Base-by-base conservation (phyloP, 92 coral and sea anemone genomes). In the Phenganax stokvisi region DNA sequence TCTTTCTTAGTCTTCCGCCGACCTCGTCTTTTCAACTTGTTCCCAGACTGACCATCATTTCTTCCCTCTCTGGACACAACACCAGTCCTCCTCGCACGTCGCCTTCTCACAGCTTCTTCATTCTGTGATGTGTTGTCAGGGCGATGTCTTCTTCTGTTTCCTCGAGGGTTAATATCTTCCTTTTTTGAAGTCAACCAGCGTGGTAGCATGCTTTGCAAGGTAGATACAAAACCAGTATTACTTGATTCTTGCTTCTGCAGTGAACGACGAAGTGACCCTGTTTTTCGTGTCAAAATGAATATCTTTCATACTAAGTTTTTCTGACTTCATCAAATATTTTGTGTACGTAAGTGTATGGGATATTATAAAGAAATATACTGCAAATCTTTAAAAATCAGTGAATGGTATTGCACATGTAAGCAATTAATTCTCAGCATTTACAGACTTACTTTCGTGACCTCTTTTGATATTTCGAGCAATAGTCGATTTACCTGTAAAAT, bases 171-270 rank as follows among this genome's bases (percentile, higher is more conserved):
- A 73, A 59, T 51, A 8, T 51, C 77, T 25, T 73, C 20, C 16
- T 3, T 20, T 0, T 47, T 73, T 52, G 58, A 57, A 6, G 58
- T 54, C 8, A 73, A 54, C 77, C 77, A 73, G 9, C 37, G 11
- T 13, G 77, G 77, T n/a, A 73, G 25, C 17, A 73, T n/a, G 3
- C 54, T 58, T 56, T 73, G 77, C 60, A 73, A 25, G 11, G 77
- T 54, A 1, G 77, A n/a, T 9, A 73, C 59, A 56, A 73, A 54
- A 25, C 77, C 47, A 51, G 3, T 37, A 37, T 37, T 37, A 37
- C 51, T 73, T 28, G 77, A 25, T 56, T 73, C 60, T 51, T 73
- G 25, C 30, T 64, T 64, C 30, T 25, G 30, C 9, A 12, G 31
- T 64, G 70, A 64, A 6, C 65, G 16, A 64, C 70, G 37, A 25